These are phyloP conservation scores for Oreochromis mossambicus DNA, from an alignment of 2,797 vertebrate genomes.

Conservation along the genomic window DNA sequence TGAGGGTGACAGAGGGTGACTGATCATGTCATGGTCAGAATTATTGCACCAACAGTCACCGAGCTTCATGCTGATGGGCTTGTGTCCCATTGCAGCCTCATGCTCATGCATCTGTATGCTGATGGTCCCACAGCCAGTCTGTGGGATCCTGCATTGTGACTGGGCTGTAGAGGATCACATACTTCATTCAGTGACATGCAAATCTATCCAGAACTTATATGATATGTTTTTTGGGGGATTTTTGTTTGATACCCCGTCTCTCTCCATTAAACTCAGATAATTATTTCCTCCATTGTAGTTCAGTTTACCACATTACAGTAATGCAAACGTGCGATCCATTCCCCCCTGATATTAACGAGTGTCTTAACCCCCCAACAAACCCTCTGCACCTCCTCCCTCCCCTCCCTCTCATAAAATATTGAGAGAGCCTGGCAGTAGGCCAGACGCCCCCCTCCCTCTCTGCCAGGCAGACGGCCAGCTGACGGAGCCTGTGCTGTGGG, in stretches of 20 bases:
- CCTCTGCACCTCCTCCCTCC: neutral
- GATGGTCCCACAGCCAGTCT: neutral
- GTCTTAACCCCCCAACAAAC: neutral
- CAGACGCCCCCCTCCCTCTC: neutral
- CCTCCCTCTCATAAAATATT: slow-evolving; percentile 59
- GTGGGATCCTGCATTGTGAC: neutral
- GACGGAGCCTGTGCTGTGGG: slow-evolving; percentile 27
- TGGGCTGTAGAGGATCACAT: neutral
- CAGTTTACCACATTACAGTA: neutral
- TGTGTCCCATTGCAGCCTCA: no score
- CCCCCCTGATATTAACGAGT: neutral
- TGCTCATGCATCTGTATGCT: fast-evolving
- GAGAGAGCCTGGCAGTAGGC: slow-evolving; percentile 6
- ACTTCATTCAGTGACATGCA: neutral
- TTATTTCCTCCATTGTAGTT: neutral
- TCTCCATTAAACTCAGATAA: neutral
- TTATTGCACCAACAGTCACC: no score
- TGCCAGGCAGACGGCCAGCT: slow-evolving; percentile 40
- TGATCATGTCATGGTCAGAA: neutral
- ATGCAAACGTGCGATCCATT: neutral
- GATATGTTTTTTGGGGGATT: neutral
- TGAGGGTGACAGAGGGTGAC: neutral
- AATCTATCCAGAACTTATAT: fast-evolving
- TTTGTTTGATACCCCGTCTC: neutral
- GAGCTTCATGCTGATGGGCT: neutral